Evolutionary conservation across 2,888 invertebrate genomes (phyloP), one percentile per base, ranked within the genome.

Genomic region (Peribatodes rhomboidaria): DNA sequence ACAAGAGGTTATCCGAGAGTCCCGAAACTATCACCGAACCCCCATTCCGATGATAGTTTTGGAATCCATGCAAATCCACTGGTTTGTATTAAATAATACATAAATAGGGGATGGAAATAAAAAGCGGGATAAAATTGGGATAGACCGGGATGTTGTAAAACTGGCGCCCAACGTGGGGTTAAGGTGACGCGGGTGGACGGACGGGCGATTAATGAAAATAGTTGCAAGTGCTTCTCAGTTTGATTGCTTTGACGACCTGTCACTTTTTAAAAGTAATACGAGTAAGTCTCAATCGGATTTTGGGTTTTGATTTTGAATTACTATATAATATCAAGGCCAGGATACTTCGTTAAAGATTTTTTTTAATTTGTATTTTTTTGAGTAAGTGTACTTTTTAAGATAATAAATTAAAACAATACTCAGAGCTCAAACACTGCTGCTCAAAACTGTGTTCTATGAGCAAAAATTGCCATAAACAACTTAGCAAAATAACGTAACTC

Each of bases 51-150:
- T 64, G 59, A 64, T 64, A 55, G 64, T 59, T 63, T 69, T 65
- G 73, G 73, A 86, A 87, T 88, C 86, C 83, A 88, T 85, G 87
- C 88, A 89, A 87, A 90, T 90, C 87, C 85, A 80, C 73, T 69
- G 74, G 79, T 79, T 81, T 82, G 65, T 84, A 85, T 90, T 89
- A 89, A 89, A 90, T 92, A 90, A 90, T 88, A 88, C 85, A 90
- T 90, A 90, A 87, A 86, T 85, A 83, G 80, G 79, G 80, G 77
- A 78, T 82, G 83, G 49, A 31, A 87, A 88, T 89, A 88, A 89
- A 88, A 87, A 86, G 82, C 85, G 84, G 80, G 89, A 89, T 90
- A 88, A 88, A 89, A 90, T 88, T 88, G 83, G 86, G 73, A 72
- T 72, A 70, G 73, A 74, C 69, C 67, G 77, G 73, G 73, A 69